Evolutionary conservation across 2,888 invertebrate genomes (phyloP).

Genomic region (Malthinus seriepunctatus): DNA sequence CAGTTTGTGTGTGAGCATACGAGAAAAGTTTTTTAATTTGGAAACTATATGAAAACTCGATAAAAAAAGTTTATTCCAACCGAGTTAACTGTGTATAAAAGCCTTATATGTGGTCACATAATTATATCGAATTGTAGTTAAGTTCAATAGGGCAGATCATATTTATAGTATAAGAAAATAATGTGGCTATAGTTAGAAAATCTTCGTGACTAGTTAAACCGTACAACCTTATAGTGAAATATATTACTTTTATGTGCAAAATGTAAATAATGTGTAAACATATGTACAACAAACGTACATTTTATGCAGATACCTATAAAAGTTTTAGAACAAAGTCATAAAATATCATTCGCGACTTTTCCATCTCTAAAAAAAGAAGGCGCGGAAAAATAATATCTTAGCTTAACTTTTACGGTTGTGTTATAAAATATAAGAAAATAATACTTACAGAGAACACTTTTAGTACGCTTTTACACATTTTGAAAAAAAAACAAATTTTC

Average conservation of each 20-base stretch:
- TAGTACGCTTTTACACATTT: too few species aligned
- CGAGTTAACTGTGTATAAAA: not conserved
- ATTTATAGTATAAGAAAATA: not conserved
- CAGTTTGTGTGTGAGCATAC: too few species aligned
- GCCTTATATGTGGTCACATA: not conserved
- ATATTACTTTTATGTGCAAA: constrained; percentile 3
- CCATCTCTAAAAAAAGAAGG: not conserved
- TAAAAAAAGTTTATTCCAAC: too few species aligned
- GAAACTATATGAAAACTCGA: too few species aligned
- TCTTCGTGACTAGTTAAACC: constrained; percentile 7
- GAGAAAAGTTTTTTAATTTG: too few species aligned
- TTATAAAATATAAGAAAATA: constrained; percentile 1
- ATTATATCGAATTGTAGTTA: not conserved
- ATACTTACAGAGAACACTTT: not conserved
- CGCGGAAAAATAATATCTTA: constrained; percentile 10
- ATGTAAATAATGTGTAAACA: constrained; percentile 10
- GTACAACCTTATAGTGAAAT: constrained; percentile 1
- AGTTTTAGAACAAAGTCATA: constrained; percentile 4
- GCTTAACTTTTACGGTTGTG: constrained; percentile 12
- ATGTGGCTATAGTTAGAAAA: not conserved
- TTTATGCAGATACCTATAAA: not conserved
- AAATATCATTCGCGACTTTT: not conserved
- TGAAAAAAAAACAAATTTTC: too few species aligned
- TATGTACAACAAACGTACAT: constrained; percentile 5
- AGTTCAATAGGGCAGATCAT: constrained; percentile 1